Evolutionary conservation across 2,888 invertebrate species (phyloP).

Genomic region (Strigamia transsilvanica): DNA sequence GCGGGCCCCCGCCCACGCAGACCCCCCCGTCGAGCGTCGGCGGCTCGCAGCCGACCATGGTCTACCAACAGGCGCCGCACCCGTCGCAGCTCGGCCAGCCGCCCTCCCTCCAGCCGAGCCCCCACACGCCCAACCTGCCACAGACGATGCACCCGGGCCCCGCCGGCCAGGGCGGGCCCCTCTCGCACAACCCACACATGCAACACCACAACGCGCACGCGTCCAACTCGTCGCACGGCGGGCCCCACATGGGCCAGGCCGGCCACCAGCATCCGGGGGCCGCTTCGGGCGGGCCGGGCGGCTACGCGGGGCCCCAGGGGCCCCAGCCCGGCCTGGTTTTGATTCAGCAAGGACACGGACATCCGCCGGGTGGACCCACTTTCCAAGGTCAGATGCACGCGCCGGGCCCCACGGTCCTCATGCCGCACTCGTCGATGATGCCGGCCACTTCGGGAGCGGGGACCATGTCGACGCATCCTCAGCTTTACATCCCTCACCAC

Average conservation of each 20-base stretch:
- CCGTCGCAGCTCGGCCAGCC: slow-evolving; percentile 39
- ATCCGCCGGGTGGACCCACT: slow-evolving; percentile 54
- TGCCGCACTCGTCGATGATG: slow-evolving; percentile 55
- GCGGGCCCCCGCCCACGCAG: slow-evolving; percentile 36
- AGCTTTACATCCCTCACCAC: slow-evolving; percentile 58
- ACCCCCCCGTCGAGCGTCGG: slow-evolving; percentile 50
- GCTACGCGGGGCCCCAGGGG: slow-evolving; percentile 10
- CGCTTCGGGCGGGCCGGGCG: background rate
- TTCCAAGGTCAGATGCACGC: slow-evolving; percentile 54
- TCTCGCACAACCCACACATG: slow-evolving; percentile 51
- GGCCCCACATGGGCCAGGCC: slow-evolving; percentile 27
- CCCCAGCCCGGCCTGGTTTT: slow-evolving; percentile 51
- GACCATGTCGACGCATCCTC: slow-evolving; percentile 53
- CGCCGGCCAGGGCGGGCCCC: background rate
- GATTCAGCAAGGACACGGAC: slow-evolving; percentile 53
- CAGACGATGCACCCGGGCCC: slow-evolving; percentile 55
- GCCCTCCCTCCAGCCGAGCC: slow-evolving; percentile 41
- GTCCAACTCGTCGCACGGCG: background rate
- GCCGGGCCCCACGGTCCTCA: slow-evolving; percentile 52
- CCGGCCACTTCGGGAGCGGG: slow-evolving; percentile 53
- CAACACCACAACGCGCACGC: slow-evolving; percentile 53
- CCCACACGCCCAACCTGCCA: slow-evolving; percentile 55
- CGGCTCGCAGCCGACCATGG: slow-evolving; percentile 2
- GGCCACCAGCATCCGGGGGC: slow-evolving; percentile 50
- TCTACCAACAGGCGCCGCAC: slow-evolving; percentile 41